Conservation (phyloP, 1,140 invertebrate genomes). For the Eriosoma lanigerum region DNA sequence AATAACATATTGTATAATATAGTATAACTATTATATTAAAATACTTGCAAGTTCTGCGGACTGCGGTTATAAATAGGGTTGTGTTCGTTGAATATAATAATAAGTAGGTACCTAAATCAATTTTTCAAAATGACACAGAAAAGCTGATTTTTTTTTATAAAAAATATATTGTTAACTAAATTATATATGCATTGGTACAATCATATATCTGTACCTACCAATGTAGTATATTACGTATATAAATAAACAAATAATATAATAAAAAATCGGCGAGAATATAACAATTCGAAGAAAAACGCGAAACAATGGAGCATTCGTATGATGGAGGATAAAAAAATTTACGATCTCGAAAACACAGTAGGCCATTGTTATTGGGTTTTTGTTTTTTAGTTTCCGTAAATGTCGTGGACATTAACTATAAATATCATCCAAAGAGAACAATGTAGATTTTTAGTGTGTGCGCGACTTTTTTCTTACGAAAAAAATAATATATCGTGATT, state of each 20-base stretch:
- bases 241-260: constrained; percentile 1
- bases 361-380: constrained; percentile 39
- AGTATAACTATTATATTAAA: too few relatives aligned
- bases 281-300: constrained; percentile 23
- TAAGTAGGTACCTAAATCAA: too few relatives aligned
- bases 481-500: constrained; percentile 7
- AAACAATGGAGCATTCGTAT: constrained; percentile 42
- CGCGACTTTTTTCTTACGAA: not conserved
- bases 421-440: constrained; percentile 40
- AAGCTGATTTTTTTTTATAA: not conserved
- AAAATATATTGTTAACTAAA: constrained; percentile 10
- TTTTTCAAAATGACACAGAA: not conserved
- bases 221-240: too few relatives aligned
- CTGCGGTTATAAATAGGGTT: too few relatives aligned
- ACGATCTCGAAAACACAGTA: constrained; percentile 51
- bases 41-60: too few relatives aligned
- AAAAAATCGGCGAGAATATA: not conserved
- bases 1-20: too few relatives aligned
- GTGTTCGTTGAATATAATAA: too few relatives aligned
- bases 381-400: constrained; percentile 6
- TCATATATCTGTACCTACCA: not conserved
- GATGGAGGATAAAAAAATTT: constrained; percentile 38
- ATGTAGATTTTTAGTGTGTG: constrained; percentile 19
- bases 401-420: constrained; percentile 38
- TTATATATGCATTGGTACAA: not conserved